Base-by-base conservation (phyloP, 2,888 invertebrate genomes). In the Plagodis pulveraria region DNA sequence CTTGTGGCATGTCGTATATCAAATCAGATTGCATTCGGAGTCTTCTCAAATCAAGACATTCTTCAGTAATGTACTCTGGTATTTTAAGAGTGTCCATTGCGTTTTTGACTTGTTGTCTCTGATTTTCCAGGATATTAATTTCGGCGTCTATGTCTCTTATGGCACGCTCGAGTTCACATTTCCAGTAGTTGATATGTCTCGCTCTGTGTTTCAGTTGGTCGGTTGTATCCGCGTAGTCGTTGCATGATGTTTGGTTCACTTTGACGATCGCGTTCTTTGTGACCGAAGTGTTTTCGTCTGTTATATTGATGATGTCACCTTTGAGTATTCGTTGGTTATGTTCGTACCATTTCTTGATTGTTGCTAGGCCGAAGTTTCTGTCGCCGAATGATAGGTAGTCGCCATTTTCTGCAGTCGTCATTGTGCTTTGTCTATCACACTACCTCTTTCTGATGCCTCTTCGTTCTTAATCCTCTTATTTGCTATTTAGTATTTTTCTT, bases 1-100 rank as follows among this genome's bases (percentile, higher is more conserved):
- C 95, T 84, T 97, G 96, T 0, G 96, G 95, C 52, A 94, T 93
- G 73, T 97, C 97, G 43, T 96, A 94, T 0, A 96, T 95, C 1
- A 96, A 82, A 80, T 97, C 97, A 0, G 95, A 94, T 70, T 96
- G 96, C 70, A 96, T 93, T 50, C 97, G 93, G 8, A 94, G 93
- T 0, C 94, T 89, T 69, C 97, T 91, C 35, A 95, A 81, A 52
- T 95, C 94, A 10, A 97, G 78, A 71, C 96, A 96, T 81, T 97
- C 96, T 7, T 95, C 95, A 0, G 94, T 95, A 69, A 91, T 86
- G 50, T 81, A 83, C 56, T 87, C 80, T 0, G 86, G 90, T 58
- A 80, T 84, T 50, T 84, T 91, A 0, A 89, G 56, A 0, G 81
- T 79, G 11, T 86, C 86, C 72, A 86, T 87, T 6, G 91, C 90